Evolutionary conservation across 2,113 vertebrate genomes (phyloP), one percentile per base, ranked within the genome.

Genomic region (Vidua macroura): DNA sequence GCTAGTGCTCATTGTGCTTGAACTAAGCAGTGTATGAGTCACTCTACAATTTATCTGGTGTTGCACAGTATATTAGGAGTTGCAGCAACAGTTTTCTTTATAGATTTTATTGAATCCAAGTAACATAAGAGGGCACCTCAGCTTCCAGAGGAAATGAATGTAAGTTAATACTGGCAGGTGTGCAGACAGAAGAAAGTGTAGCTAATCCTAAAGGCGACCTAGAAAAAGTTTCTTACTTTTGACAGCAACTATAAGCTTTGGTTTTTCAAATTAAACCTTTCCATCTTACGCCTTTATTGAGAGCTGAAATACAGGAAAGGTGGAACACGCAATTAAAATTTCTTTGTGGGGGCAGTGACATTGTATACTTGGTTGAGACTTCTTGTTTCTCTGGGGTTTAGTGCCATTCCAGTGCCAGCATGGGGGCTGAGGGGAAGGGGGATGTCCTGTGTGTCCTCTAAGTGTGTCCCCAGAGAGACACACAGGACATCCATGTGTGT

Each of bases 21-120:
- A 93, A 86, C 78, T 94, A 96, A 78, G 58, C 53, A 93, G 59
- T 93, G 96, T 74, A 66, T 14, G 76, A 95, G 86, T 91, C 83
- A 70, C 16, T 48, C 55, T n/a, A 2, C 17, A 51, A 10, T 95
- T 92, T 95, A 64, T 92, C 88, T 87, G 78, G 59, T 92, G 91
- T 62, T 90, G 31, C 30, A 30, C 74, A 72, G 60, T 77, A 5
- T 19, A 56, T 87, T 93, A 72, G 85, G 96, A 95, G 79, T 88
- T 90, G 72, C 35, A 87, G 53, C 30, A 75, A 64, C 73, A 37
- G n/a, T 91, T 95, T 92, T 86, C 55, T 94, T 80, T 49, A 59
- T 64, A 83, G 72, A 90, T 95, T 92, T 88, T 95, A 75, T 72
- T 95, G 73, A 95, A 84, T 74, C 17, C 43, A 92, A 67, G 60